Base-by-base conservation (phyloP, 2,113 vertebrate genomes). In the Pluvialis apricaria region DNA sequence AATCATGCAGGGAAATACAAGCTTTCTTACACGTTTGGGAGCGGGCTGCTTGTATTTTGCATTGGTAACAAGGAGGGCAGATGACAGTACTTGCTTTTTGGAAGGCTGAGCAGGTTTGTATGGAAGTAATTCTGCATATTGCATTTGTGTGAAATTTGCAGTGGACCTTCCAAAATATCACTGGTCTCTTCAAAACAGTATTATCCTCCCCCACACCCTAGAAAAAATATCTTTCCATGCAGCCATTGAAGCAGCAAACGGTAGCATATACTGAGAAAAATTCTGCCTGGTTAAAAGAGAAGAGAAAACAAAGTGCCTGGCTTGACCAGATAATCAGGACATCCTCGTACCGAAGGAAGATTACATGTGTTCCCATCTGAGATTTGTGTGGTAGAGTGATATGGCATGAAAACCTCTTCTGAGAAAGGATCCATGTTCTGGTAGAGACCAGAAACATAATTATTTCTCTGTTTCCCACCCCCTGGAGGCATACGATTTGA, bases 181-280 rank as follows among this genome's bases (percentile, higher is more conserved):
- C 0, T 26, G 40, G n/a, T 34, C 11, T 79, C 61, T 42, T 61
- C 40, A 42, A 44, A 75, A 45, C 9, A 9, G 9, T 20, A 2
- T 13, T 20, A 6, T 2, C 25, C 6, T 10, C 5, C 24, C 28
- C 13, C 3, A 2, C 7, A 16, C 9, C 2, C 31, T 10, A 2
- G 5, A 47, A 51, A 71, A 32, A 1, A 1, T 14, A 4, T 64
- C 16, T 64, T 60, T 51, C 62, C 14, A 0, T 4, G 19, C 29
- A 66, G 22, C 14, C 5, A 3, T 1, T 0, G 7, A 34, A 66
- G 34, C 60, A 68, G 70, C 5, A 25, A 17, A n/a, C 1, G 21
- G 22, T 49, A 24, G 49, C 22, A 49, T 12, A 22, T 13, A 49
- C 49, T 6, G 34, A 61, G 49, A 25, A 66, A 61, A 86, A 51